Evolutionary conservation across 1,140 invertebrate species (phyloP), one percentile per base, ranked within the genome.

Genomic region (Drosophila melanica): DNA sequence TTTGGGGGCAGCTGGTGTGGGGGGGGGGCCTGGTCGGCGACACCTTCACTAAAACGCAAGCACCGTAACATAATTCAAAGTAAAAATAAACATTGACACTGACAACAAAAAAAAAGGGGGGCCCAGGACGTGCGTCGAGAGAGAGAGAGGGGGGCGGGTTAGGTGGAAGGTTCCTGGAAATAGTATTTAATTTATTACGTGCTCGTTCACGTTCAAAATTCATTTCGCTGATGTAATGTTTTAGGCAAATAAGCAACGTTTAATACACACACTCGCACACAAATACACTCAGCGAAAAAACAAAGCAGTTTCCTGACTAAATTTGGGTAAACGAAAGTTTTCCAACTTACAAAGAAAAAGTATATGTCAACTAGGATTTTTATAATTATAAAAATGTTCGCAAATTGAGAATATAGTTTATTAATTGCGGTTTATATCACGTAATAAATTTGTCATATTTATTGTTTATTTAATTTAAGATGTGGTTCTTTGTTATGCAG

Each of bases 211-310:
- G 65, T 69, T 79, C 72, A 79, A 84, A 87, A 79, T 79, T 89
- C 79, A 87, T 79, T 87, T 87, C 45, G 82, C 82, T 87, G 84
- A 89, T 89, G 84, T 87, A 87, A 87, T 80, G 76, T 82, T 86
- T 87, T 80, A 57, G 79, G 76, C 76, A 89, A 87, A 89, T 87
- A 89, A 66, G 75, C 75, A 81, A 81, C 85, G 50, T 59, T 62
- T 51, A 65, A 71, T 20, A 72, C 45, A 71, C 53, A 51, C 23
- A 42, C 51, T 54, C 39, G 27, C 59, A 11, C 3, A 50, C 5
- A 23, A 12, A 30, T 11, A 37, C 33, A 35, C 33, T 35, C 5
- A 8, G 33, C 30, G 3, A 35, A 35, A 33, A 35, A 35, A 35
- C 33, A 35, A 35, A 35, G 33, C 33, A 23, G 20, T 23, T 23